These are phyloP conservation scores for Paradisaea rubra DNA, from an alignment of 2,113 vertebrate species.

Conservation along the genomic window DNA sequence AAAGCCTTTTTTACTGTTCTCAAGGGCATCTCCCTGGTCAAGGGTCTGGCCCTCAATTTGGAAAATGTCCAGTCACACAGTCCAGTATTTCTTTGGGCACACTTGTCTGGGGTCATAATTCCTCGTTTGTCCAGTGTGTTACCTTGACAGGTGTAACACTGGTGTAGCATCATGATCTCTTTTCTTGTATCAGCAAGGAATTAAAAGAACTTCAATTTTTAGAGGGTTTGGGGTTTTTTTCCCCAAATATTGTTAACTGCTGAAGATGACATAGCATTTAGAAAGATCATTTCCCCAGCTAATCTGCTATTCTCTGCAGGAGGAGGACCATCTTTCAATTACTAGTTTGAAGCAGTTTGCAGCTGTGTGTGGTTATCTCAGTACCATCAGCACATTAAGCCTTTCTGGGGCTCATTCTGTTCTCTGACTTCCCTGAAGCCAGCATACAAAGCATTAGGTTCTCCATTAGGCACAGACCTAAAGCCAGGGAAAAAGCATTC, in stretches of 20 bases:
- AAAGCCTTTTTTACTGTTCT: not conserved
- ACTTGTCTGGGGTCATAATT: not conserved
- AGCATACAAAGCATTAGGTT: not conserved
- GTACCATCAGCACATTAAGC: not conserved
- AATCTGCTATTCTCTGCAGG: not conserved
- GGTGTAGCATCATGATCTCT: not conserved
- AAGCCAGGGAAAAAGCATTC: not conserved
- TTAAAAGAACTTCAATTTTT: not conserved
- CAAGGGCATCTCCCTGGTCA: not conserved
- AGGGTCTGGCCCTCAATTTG: not conserved
- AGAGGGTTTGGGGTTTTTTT: not conserved
- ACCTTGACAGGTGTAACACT: not conserved
- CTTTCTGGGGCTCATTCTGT: not conserved
- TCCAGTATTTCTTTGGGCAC: not conserved
- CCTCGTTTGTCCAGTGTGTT: not conserved
- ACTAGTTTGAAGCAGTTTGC: not conserved
- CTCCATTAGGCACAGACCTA: not conserved
- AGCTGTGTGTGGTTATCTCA: not conserved
- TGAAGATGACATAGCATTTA: slow-evolving; percentile 26
- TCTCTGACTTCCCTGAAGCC: not conserved
- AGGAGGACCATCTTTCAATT: not conserved
- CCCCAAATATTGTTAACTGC: not conserved
- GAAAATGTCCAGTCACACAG: not conserved
- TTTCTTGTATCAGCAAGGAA: not conserved
- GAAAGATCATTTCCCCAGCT: not conserved